These are phyloP conservation scores for Camponotus floridanus DNA, from an alignment of 1,140 invertebrate species.

Conservation along the genomic window DNA sequence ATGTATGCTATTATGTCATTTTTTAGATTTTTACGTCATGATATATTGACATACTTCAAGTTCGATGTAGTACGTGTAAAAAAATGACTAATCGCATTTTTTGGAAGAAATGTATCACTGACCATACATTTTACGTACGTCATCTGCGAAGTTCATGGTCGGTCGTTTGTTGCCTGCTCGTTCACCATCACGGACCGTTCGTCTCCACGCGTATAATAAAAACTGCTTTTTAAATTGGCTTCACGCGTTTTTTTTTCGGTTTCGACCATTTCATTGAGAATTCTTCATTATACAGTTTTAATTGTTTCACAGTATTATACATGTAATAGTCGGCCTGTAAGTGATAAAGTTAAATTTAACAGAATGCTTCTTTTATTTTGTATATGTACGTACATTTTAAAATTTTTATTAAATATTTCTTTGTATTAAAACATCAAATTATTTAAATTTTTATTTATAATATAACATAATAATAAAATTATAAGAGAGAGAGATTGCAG, in stretches of 20 bases:
- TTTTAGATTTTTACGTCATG: neutral
- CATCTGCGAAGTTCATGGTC: constrained; percentile 39
- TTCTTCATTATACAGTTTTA: neutral
- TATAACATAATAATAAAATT: no score
- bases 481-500: no score
- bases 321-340: no score
- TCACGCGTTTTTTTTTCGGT: neutral
- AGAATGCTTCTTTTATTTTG: no score
- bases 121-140: constrained; percentile 37
- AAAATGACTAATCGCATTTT: neutral
- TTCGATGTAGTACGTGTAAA: neutral
- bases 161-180: constrained; percentile 21
- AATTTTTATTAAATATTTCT: no score
- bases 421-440: no score
- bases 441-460: no score
- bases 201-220: constrained; percentile 4
- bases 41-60: neutral
- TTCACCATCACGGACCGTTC: constrained; percentile 31
- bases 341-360: no score
- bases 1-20: neutral
- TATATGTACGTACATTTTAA: no score
- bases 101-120: constrained; percentile 2
- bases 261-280: neutral
- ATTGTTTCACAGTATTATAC: neutral
- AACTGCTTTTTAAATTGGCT: neutral